Conservation (phyloP, 2,888 invertebrate genomes). For the Pristionchus fissidentatus region DNA sequence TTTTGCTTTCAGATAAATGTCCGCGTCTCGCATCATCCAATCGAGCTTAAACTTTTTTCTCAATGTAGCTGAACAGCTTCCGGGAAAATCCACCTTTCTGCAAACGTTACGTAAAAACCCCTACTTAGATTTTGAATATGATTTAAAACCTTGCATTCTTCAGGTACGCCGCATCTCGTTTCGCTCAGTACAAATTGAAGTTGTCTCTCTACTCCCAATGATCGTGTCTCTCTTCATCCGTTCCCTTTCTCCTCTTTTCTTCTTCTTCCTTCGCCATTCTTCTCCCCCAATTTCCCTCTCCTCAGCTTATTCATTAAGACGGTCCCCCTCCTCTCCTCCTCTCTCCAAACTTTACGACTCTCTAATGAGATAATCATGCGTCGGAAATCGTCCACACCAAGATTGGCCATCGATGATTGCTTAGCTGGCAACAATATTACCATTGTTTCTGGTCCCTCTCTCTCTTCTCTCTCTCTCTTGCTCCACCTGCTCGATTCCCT, state of each 20-base stretch:
- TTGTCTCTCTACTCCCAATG: neutral
- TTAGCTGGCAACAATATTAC: conserved; percentile 29
- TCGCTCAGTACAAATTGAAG: conserved; percentile 37
- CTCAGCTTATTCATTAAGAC: conserved; percentile 39
- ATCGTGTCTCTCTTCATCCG: neutral
- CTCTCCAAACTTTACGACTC: conserved; percentile 47
- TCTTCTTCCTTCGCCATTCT: conserved; percentile 8
- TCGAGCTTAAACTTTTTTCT: too few species aligned
- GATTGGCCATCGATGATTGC: conserved; percentile 22
- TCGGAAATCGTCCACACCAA: conserved; percentile 20
- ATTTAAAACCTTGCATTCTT: neutral
- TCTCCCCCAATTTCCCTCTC: conserved; percentile 10
- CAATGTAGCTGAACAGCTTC: neutral
- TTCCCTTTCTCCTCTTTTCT: conserved; percentile 2
- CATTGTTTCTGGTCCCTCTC: neutral
- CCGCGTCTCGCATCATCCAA: too few species aligned
- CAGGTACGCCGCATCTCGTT: conserved; percentile 32
- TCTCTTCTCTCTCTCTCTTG: neutral
- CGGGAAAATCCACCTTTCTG: too few species aligned
- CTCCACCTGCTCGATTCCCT: conserved; percentile 6
- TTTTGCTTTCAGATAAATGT: neutral
- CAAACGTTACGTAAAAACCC: too few species aligned
- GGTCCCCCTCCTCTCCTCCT: neutral
- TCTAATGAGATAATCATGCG: conserved; percentile 49
- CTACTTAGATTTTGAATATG: too few species aligned